These are phyloP conservation scores for Heliornis fulica DNA, from an alignment of 2,113 vertebrate species.

Conservation along the genomic window DNA sequence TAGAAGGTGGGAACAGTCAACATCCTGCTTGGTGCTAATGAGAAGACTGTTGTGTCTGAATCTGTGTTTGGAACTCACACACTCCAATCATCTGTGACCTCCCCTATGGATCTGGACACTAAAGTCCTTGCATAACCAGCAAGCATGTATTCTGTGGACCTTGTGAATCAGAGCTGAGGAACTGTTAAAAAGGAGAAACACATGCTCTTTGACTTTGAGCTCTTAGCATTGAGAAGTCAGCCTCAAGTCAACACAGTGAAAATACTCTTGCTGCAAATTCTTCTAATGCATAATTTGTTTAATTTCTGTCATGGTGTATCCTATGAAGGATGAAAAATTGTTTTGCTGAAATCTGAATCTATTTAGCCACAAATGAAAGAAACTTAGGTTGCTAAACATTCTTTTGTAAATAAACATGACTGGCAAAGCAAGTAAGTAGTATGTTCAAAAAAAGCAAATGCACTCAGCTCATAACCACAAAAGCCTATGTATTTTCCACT, in stretches of 20 bases:
- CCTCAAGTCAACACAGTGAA: neutral
- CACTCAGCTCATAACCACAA: neutral
- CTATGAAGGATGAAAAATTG: neutral
- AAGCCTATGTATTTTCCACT: neutral
- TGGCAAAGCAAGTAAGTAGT: neutral
- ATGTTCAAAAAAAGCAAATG: neutral
- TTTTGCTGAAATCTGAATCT: neutral
- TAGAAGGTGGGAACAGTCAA: neutral
- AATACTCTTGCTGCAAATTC: neutral
- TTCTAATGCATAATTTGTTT: neutral
- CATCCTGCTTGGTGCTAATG: neutral
- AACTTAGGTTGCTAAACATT: neutral
- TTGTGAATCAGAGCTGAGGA: neutral
- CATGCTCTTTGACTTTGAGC: neutral
- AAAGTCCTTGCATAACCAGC: neutral
- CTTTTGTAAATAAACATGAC: neutral
- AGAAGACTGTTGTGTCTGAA: neutral
- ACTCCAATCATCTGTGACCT: neutral
- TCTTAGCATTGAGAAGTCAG: neutral
- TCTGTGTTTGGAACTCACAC: neutral
- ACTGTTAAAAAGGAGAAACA: neutral
- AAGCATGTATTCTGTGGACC: fast-evolving
- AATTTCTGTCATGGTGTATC: neutral
- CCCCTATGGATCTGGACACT: neutral
- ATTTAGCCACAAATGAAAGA: neutral